phyloP scores from a whole-genome alignment of 2,797 vertebrate genomes.

The Hypotaenidia okinawae region DNA sequence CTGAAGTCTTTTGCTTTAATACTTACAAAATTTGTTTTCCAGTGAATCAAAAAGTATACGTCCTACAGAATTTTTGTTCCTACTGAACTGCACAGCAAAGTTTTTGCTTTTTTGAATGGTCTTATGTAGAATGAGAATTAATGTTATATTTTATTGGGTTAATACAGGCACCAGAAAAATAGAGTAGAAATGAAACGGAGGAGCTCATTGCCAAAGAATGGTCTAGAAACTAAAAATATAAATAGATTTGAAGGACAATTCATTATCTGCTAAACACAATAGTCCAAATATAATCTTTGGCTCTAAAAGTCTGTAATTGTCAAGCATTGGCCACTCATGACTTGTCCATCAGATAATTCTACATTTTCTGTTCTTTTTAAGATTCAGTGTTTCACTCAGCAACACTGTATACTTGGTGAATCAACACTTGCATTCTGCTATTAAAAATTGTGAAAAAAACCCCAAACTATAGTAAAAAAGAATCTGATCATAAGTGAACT shows the following conservation, averaged over 20 bases:
- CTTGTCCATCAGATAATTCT: neutral
- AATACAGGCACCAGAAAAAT: neutral
- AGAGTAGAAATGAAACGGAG: neutral
- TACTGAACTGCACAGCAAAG: neutral
- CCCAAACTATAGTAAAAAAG: neutral
- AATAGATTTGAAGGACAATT: neutral
- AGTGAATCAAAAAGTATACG: neutral
- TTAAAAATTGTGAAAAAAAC: neutral
- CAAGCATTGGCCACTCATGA: neutral
- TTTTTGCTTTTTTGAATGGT: neutral
- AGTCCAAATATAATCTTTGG: slow-evolving; percentile 6
- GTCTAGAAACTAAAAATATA: neutral
- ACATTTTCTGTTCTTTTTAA: neutral
- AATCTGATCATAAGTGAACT: neutral
- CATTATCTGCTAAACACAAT: neutral
- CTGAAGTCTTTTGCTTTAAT: neutral
- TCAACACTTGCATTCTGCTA: neutral
- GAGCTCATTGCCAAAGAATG: neutral
- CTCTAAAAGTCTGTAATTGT: neutral
- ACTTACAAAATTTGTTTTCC: neutral
- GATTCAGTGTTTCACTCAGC: neutral
- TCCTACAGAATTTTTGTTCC: neutral
- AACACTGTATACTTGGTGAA: neutral
- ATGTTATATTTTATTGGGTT: neutral
- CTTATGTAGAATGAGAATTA: neutral